These are phyloP conservation scores for Cettia cetti DNA, from an alignment of 2,113 vertebrate genomes.

Conservation along the genomic window DNA sequence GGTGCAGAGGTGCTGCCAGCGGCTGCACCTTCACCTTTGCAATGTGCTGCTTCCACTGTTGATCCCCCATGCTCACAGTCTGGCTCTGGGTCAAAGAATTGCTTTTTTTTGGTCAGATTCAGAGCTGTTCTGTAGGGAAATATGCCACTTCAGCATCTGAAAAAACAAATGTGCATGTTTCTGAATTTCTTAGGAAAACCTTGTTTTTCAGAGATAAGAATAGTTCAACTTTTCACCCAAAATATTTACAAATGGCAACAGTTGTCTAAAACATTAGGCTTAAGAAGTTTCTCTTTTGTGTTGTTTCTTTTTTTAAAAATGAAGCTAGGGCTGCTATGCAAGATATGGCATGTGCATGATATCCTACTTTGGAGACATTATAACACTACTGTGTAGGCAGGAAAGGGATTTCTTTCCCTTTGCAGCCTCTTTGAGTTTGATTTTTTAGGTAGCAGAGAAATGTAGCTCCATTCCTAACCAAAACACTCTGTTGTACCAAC, in stretches of 20 bases:
- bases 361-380: neutral
- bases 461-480: neutral
- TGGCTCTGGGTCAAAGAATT: neutral
- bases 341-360: neutral
- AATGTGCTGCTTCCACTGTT: fast-evolving
- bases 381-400: neutral
- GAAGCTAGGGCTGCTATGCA: neutral
- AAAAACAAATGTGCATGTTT: fast-evolving
- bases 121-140: neutral
- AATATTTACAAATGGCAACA: neutral
- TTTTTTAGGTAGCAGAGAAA: neutral
- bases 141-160: neutral
- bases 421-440: neutral
- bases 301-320: neutral
- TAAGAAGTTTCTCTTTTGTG: neutral
- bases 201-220: neutral
- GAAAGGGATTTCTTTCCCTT: neutral
- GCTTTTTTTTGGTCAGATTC: neutral
- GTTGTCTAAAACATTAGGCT: neutral
- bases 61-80: fast-evolving
- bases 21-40: neutral
- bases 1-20: neutral
- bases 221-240: neutral
- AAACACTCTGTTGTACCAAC: neutral
- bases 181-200: neutral